Base-by-base conservation (phyloP, 1,140 invertebrate genomes). In the Magallana angulata region DNA sequence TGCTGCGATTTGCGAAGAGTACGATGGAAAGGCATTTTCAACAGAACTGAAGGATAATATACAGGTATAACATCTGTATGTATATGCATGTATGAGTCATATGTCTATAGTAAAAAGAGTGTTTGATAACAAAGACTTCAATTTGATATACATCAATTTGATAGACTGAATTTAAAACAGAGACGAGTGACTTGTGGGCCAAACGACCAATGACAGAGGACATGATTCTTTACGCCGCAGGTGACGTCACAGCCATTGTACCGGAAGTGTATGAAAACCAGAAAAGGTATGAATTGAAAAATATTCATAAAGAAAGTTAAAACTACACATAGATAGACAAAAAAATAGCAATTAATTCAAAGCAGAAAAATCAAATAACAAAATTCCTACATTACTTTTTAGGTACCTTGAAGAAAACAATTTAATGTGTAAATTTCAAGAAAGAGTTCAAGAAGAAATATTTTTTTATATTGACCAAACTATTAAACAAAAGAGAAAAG, bases 181-280 rank as follows among this genome's bases (percentile, higher is more conserved):
- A 98, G 86, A 76, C 68, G 12, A 97, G 97, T 93, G 96, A 97
- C 87, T 99, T 98, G 95, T 99, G 98, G 98, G 97, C 97, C 12
- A 96, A 97, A 12, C 95, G 98, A 88, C 98, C 98, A 5, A 94
- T 99, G 16, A 97, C 97, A 18, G 96, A 97, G 82, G 98, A 99
- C 93, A 99, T 99, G 98, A 96, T 98, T 60, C 96, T 97, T 57
- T 98, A 98, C 94, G 97, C 98, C 7, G 97, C 97, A 1, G 97
- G 97, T 62, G 98, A 99, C 95, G 97, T 99, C 14, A 95, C 98
- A 11, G 97, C 97, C 64, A 95, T 99, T 68, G 96, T 98, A 9
- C 98, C 98, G 62, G 96, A 97, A 88, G 96, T 99, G 24, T 98
- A 98, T 94, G 96, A 96, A 68, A 96, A 96, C 86, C 97, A 98